Evolutionary conservation across 2,797 vertebrate species (phyloP), one percentile per base, ranked within the genome.

Genomic region (Chrosomus eos): DNA sequence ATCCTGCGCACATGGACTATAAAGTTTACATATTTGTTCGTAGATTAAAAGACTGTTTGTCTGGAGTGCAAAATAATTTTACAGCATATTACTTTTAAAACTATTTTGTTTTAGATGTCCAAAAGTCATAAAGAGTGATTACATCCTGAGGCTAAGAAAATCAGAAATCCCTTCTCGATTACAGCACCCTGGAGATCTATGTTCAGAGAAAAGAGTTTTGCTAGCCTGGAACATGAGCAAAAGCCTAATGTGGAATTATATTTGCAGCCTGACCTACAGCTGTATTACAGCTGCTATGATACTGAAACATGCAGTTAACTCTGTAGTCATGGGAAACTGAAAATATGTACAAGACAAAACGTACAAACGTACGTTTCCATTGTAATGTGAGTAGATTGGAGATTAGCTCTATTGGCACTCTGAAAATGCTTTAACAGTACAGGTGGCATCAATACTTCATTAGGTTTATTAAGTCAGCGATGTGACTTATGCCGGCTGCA

Each of bases 161-260:
- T 51, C 51, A 71, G 74, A 83, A 83, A 66, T 89, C 51, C 3
- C 33, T 88, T 90, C 88, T 53, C 11, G 26, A 82, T 92, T 91
- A 91, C 91, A 77, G 89, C 89, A 90, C 92, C 79, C 84, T 74
- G 76, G 92, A 91, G 90, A 91, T 48, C 58, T 5, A 11, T 64
- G 68, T 79, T 76, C 71, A 31, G 66, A 71, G n/a, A 36, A 71
- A 28, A 18, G 7, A 70, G 18, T 71, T 78, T 70, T 48, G 16
- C 81, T 80, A 78, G 90, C 87, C 81, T 91, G 86, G 88, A 89
- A 83, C 85, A 18, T 45, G 87, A 81, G 75, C 43, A 85, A 80
- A 83, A 90, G 83, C 90, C 88, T 88, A 70, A 82, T 87, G 81
- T 85, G 89, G 81, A 80, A 84, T 48, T 76, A 83, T 77, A 86